phyloP scores from a whole-genome alignment of 2,888 invertebrate species.

The Ligdia adustata region DNA sequence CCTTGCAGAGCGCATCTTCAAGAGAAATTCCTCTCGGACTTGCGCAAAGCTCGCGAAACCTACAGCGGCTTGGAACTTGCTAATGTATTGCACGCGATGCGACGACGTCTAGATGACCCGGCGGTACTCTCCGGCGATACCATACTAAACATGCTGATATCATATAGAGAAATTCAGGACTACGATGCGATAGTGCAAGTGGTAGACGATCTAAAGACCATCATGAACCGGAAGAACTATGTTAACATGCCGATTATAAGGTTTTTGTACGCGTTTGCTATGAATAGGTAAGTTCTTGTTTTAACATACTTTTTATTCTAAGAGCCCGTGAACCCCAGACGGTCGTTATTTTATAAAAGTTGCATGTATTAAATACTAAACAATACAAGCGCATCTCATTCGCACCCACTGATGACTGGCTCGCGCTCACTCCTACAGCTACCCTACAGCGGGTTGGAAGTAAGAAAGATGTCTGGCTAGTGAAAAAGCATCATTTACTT shows the following conservation, averaged over 20 bases:
- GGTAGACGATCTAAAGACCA: slow-evolving; percentile 95
- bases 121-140: slow-evolving; percentile 98
- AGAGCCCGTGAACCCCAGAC: too few species aligned
- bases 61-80: slow-evolving; percentile 92
- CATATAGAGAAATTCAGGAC: slow-evolving; percentile 96
- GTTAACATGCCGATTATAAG: slow-evolving; percentile 95
- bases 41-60: slow-evolving; percentile 95
- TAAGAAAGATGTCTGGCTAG: too few species aligned
- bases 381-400: too few species aligned
- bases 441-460: too few species aligned
- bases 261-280: slow-evolving; percentile 97
- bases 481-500: too few species aligned
- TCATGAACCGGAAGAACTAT: slow-evolving; percentile 94
- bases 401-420: too few species aligned
- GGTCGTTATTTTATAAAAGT: too few species aligned
- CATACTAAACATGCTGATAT: slow-evolving; percentile 96
- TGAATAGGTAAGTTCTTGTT: slow-evolving; percentile 92
- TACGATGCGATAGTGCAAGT: slow-evolving; percentile 99
- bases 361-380: too few species aligned
- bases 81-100: slow-evolving; percentile 93
- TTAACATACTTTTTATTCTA: too few species aligned
- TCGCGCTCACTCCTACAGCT: too few species aligned
- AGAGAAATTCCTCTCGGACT: slow-evolving; percentile 97
- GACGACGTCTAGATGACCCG: slow-evolving; percentile 97
- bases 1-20: slow-evolving; percentile 94